A percentile compares a stretch with the other conserved stretches of the same genome.
These are phyloP conservation scores for Corythornis vintsioides DNA, from an alignment of 2,113 vertebrate genomes.

Conservation along the genomic window DNA sequence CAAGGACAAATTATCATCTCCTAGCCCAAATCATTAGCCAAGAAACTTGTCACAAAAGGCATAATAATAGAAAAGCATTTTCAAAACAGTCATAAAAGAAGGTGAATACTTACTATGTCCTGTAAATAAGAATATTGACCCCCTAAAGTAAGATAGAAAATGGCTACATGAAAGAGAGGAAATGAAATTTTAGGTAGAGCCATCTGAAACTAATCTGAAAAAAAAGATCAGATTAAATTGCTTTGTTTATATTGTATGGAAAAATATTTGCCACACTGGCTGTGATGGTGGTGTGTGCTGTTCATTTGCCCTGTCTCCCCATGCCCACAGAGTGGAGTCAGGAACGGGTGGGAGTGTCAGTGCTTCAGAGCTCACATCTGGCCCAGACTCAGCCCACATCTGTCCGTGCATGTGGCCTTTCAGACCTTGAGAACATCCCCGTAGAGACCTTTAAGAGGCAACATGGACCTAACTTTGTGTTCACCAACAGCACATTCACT, in stretches of 20 bases:
- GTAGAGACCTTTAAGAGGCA: background rate
- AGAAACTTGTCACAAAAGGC: background rate
- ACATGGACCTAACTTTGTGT: background rate
- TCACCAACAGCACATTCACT: background rate
- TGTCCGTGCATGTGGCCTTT: background rate
- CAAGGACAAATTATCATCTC: background rate
- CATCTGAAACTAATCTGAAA: background rate
- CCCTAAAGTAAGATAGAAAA: background rate
- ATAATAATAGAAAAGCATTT: background rate
- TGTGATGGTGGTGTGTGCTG: background rate
- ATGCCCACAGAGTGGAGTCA: background rate
- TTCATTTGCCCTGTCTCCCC: fast-evolving
- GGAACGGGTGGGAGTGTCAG: background rate
- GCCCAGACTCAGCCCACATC: background rate
- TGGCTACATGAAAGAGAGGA: background rate
- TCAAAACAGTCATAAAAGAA: background rate
- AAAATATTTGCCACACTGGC: background rate
- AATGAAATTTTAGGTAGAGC: background rate
- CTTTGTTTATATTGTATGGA: background rate
- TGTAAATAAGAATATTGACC: background rate
- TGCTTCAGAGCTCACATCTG: background rate
- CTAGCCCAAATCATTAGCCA: background rate
- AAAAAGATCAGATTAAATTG: background rate
- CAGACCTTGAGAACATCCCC: background rate
- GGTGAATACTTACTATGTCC: background rate